Percentiles rank a stretch among this genome's conserved stretches.
These are phyloP conservation scores for Boleophthalmus pectinirostris DNA, from an alignment of 2,113 vertebrate genomes.

Conservation along the genomic window DNA sequence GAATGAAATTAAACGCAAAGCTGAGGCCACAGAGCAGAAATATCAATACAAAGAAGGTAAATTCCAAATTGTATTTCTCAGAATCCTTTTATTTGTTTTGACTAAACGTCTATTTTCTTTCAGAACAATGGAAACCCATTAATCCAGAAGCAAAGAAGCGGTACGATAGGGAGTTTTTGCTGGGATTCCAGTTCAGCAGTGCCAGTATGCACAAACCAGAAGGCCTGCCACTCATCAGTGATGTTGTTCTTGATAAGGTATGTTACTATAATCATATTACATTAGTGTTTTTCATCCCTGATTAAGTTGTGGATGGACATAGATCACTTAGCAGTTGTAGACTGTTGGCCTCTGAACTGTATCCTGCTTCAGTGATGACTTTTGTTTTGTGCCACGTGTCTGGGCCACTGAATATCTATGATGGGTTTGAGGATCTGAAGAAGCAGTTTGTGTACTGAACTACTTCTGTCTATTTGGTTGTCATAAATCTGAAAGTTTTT, in stretches of 20 bases:
- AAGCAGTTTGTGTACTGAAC: background rate
- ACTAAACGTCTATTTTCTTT: constrained; percentile 3
- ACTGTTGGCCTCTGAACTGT: background rate
- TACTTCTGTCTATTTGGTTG: background rate
- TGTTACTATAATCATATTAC: background rate
- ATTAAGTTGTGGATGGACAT: background rate
- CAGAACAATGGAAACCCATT: constrained; percentile 94
- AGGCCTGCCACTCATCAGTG: constrained; percentile 89
- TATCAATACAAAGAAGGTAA: constrained; percentile 93
- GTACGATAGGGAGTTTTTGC: constrained; percentile 92
- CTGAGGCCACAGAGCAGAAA: constrained; percentile 80
- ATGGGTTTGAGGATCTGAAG: background rate
- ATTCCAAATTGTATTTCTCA: background rate
- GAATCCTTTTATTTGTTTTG: background rate
- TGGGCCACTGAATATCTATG: constrained; percentile 1
- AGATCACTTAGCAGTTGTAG: background rate
- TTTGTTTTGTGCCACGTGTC: constrained; percentile 1
- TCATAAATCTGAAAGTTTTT: no score
- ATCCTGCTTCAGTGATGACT: background rate
- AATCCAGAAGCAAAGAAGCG: constrained; percentile 93
- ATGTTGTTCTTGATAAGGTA: constrained; percentile 96
- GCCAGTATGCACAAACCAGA: constrained; percentile 96
- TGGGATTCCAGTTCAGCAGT: constrained; percentile 90
- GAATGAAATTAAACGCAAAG: constrained; percentile 76
- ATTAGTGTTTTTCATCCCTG: background rate